These are phyloP conservation scores for Tipula vernalis DNA, from an alignment of 2,888 invertebrate species.

Conservation along the genomic window DNA sequence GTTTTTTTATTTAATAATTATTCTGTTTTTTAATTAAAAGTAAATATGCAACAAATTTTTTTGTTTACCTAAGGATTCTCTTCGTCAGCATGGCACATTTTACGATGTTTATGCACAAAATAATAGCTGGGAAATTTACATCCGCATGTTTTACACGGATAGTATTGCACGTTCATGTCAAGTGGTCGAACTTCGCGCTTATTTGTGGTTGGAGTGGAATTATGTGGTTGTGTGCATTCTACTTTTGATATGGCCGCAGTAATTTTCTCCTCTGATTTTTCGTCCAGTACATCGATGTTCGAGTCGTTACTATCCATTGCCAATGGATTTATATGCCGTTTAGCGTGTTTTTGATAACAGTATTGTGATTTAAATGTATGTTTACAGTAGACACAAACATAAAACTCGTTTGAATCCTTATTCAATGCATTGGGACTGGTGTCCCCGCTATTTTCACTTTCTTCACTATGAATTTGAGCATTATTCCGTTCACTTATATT, in stretches of 20 bases:
- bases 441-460: slow-evolving; percentile 23
- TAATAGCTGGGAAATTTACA: slow-evolving; percentile 88
- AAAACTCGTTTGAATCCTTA: slow-evolving; percentile 31
- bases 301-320: slow-evolving; percentile 29
- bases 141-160: slow-evolving; percentile 87
- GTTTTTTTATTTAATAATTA: background rate
- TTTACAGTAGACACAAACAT: slow-evolving; percentile 62
- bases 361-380: slow-evolving; percentile 75
- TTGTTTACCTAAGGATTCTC: slow-evolving; percentile 19
- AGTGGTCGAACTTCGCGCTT: slow-evolving; percentile 49
- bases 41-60: background rate
- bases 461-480: slow-evolving; percentile 20
- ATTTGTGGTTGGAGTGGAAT: slow-evolving; percentile 12
- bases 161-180: slow-evolving; percentile 77
- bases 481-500: slow-evolving; percentile 28
- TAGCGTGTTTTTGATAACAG: slow-evolving; percentile 70
- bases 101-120: slow-evolving; percentile 85
- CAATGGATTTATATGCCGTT: slow-evolving; percentile 52
- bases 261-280: slow-evolving; percentile 9
- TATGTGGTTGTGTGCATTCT: background rate
- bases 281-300: slow-evolving; percentile 9
- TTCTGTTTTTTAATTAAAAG: background rate
- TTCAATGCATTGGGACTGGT: background rate
- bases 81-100: slow-evolving; percentile 60
- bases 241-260: background rate